Conservation (phyloP, 2,888 invertebrate species). For the Aelia acuminata region DNA sequence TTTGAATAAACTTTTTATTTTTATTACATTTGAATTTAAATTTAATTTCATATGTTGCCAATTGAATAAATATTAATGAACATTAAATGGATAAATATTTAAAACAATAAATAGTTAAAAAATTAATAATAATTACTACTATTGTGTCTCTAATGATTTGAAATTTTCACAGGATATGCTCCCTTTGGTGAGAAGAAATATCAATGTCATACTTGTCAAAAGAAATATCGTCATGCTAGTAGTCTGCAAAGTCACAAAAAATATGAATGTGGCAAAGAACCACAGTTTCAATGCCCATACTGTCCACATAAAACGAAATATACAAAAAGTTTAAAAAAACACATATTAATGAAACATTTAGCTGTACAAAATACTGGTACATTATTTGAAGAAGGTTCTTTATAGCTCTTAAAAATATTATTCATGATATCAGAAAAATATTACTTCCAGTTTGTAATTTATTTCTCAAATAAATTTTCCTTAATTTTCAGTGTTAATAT, state of each 20-base stretch:
- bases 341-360: slow-evolving; percentile 45
- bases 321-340: slow-evolving; percentile 53
- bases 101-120: neutral
- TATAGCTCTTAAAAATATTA: neutral
- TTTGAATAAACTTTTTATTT: neutral
- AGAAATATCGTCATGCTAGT: slow-evolving; percentile 67
- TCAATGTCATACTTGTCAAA: slow-evolving; percentile 67
- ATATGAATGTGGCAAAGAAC: slow-evolving; percentile 69
- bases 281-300: slow-evolving; percentile 67
- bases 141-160: neutral
- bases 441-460: neutral
- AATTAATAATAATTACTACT: neutral
- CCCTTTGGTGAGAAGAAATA: slow-evolving; percentile 37
- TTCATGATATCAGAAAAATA: neutral
- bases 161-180: slow-evolving; percentile 38
- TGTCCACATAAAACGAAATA: slow-evolving; percentile 71
- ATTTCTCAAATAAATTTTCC: neutral
- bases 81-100: neutral
- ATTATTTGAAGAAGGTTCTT: neutral
- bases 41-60: neutral
- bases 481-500: neutral
- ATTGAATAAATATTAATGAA: neutral
- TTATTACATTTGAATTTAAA: neutral
- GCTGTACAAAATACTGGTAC: neutral
- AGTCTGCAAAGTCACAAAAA: slow-evolving; percentile 67